phyloP scores from a whole-genome alignment of 2,888 invertebrate genomes.

The Ophioninae sp. region DNA sequence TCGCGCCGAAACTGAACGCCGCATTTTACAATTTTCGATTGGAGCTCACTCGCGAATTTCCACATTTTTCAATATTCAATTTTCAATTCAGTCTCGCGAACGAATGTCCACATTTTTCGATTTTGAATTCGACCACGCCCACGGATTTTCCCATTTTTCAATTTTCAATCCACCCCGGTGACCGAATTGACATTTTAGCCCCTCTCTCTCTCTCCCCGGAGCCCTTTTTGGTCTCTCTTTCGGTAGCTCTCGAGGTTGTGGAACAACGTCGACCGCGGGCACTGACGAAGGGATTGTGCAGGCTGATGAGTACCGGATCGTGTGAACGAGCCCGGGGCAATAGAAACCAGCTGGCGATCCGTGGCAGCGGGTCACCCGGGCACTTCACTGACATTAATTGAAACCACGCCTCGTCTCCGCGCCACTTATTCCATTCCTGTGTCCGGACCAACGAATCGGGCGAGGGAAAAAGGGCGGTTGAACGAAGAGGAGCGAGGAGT shows the following conservation, averaged over 20 bases:
- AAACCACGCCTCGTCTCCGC: constrained; percentile 45
- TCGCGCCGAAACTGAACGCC: no score
- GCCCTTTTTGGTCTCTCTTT: neutral
- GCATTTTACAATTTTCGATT: no score
- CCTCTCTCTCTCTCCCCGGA: constrained; percentile 11
- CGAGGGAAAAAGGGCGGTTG: neutral
- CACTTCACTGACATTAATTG: constrained; percentile 61
- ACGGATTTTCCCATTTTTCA: no score
- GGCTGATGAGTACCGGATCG: constrained; percentile 49
- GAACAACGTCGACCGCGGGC: constrained; percentile 44
- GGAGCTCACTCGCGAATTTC: no score
- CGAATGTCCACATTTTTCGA: neutral
- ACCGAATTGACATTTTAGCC: neutral
- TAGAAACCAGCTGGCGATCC: constrained; percentile 60
- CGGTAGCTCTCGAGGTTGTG: neutral
- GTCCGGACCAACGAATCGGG: neutral
- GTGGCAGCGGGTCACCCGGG: constrained; percentile 55
- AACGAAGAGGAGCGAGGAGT: no score
- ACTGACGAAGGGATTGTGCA: constrained; percentile 47
- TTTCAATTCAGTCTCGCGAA: no score
- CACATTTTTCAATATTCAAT: no score
- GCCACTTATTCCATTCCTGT: constrained; percentile 30
- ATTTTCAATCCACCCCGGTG: neutral
- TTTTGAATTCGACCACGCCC: no score
- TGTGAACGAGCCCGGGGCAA: constrained; percentile 53